Conservation (phyloP, 1,140 invertebrate genomes). For the Papilio aristodemus region DNA sequence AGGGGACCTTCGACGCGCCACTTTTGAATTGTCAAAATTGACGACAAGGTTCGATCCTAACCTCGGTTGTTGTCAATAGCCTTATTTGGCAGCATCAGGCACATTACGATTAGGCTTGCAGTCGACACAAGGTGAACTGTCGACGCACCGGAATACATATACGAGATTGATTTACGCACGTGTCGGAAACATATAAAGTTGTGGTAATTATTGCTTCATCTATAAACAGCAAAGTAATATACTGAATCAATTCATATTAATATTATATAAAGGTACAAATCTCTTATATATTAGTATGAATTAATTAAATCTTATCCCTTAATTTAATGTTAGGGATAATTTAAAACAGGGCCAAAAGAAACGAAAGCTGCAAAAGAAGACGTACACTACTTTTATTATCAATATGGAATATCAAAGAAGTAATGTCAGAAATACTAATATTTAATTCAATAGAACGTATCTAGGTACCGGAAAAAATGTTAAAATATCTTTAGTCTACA, state of each 20-base stretch:
- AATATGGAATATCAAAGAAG: too few species aligned
- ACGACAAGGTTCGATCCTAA: conserved; percentile 23
- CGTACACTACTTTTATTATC: too few species aligned
- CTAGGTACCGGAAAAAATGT: too few species aligned
- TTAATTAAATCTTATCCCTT: too few species aligned
- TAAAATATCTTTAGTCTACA: neutral
- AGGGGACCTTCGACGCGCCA: conserved; percentile 36
- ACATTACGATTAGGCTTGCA: conserved; percentile 56
- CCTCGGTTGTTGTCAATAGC: conserved; percentile 46
- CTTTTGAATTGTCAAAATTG: conserved; percentile 25
- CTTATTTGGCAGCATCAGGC: conserved; percentile 56
- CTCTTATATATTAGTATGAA: too few species aligned
- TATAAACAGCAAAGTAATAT: neutral
- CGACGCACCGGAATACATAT: conserved; percentile 39
- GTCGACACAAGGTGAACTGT: conserved; percentile 39
- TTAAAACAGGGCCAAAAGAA: too few species aligned
- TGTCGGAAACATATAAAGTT: neutral
- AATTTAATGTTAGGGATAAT: too few species aligned
- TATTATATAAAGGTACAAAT: neutral
- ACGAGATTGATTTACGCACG: conserved; percentile 36
- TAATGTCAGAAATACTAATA: too few species aligned
- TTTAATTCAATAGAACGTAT: too few species aligned
- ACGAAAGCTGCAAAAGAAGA: too few species aligned
- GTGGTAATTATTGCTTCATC: neutral
- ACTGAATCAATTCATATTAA: neutral